Conservation (phyloP, 2,888 invertebrate species). For the Cosmia pyralina region DNA sequence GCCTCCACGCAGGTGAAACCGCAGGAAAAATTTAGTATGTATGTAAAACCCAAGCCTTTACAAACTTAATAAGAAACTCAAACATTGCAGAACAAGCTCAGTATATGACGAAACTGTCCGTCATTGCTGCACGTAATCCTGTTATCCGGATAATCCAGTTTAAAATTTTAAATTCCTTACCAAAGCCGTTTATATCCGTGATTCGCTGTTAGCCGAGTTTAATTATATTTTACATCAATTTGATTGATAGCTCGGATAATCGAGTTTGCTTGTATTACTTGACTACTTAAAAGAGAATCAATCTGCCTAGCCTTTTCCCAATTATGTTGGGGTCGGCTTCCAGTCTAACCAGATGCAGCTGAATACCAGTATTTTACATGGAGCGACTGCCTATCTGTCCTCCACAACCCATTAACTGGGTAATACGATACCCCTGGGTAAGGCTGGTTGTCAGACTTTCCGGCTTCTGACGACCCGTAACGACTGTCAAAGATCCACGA, state of each 20-base stretch:
- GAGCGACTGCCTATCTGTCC: no score
- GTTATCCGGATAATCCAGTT: constrained; percentile 69
- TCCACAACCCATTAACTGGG: no score
- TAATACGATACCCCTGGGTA: no score
- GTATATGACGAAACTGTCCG: constrained; percentile 61
- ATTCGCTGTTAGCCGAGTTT: constrained; percentile 62
- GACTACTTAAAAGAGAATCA: not conserved
- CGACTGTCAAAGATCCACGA: no score
- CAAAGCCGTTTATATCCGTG: constrained; percentile 66
- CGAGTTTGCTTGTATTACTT: constrained; percentile 16
- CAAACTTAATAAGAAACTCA: constrained; percentile 36
- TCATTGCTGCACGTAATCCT: constrained; percentile 64
- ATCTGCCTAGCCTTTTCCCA: no score
- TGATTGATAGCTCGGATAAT: constrained; percentile 40
- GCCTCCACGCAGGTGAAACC: no score
- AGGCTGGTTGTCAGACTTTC: no score
- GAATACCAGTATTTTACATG: no score
- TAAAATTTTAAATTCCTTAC: constrained; percentile 73
- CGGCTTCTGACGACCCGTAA: no score
- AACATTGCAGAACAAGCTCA: constrained; percentile 43
- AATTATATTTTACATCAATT: constrained; percentile 61
- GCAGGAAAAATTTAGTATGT: no score
- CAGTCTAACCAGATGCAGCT: no score
- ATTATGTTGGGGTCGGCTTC: no score
- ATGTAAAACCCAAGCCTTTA: constrained; percentile 2